Base-by-base conservation (phyloP, 2,113 vertebrate species). In the Conger conger region DNA sequence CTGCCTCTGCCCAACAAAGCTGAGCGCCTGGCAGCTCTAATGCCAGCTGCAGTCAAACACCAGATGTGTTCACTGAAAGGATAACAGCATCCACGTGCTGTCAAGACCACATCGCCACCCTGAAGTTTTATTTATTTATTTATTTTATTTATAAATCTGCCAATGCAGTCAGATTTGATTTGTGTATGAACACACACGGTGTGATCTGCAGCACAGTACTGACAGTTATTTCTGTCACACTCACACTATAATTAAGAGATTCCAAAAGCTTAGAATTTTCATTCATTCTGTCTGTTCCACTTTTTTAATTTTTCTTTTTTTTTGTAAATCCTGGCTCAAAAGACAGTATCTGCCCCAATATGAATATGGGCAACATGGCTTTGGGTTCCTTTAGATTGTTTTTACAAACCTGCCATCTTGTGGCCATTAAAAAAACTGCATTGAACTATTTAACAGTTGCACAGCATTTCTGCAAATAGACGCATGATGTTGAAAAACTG, bases 381-480 rank as follows among this genome's bases (percentile, higher is more conserved):
- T 8, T 50, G 45, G 45, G 45, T 50, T 50, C 45, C 45, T 57
- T 57, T 16, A 57, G 18, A 16, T 57, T 57, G 3, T 50, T 63
- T 63, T 27, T 63, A 63, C 68, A 53, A 36, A 83, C n/a, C 53
- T 73, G 40, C 73, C 53, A 1, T 38, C 33, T 27, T 50, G 73
- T 50, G 73, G 30, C 35, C 30, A 83, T 83, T 77, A 42, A 27
- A 37, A 54, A 76, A 76, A 83, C 3, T 20, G n/a, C 16, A 83
- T 20, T 30, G 23, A 73, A 37, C 16, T 77, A 30, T 37, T 17
- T 15, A n/a, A 38, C 60, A 9, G 35, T 54, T 38, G 23, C 35
- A 40, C 20, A 40, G 81, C 68, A 82, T 73, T 82, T 15, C 57
- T 63, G 57, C 40, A 45, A 33, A 16, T 23, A 76, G 42, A 33